Evolutionary conservation across 2,888 invertebrate species (phyloP).

Genomic region (Pediacus dermestoides): DNA sequence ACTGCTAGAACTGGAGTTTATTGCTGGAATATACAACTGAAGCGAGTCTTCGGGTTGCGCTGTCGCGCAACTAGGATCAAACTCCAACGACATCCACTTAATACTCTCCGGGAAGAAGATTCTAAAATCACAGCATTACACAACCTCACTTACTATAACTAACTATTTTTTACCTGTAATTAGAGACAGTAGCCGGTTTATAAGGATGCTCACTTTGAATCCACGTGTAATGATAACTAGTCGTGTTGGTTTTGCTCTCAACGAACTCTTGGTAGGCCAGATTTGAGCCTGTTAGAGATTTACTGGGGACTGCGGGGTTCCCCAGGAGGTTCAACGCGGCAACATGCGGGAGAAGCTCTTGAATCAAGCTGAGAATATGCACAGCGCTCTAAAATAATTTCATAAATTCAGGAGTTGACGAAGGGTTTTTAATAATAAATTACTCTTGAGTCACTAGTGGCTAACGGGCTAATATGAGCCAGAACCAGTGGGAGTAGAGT

Average conservation of each 20-base stretch:
- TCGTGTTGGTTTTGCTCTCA: constrained; percentile 54
- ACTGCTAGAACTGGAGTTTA: constrained; percentile 25
- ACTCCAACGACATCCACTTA: constrained; percentile 90
- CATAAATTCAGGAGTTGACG: too few species aligned
- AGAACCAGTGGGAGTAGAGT: constrained; percentile 79
- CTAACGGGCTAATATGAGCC: constrained; percentile 80
- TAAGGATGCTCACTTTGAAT: constrained; percentile 98
- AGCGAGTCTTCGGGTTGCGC: constrained; percentile 90
- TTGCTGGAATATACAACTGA: constrained; percentile 65
- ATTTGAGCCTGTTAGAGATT: constrained; percentile 33
- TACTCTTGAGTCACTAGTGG: constrained; percentile 78
- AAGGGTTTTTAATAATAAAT: constrained; percentile 26
- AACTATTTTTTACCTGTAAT: constrained; percentile 61
- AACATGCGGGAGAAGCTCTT: constrained; percentile 84
- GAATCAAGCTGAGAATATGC: constrained; percentile 79
- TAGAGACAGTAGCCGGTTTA: constrained; percentile 79
- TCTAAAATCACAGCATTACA: constrained; percentile 47
- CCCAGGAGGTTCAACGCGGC: constrained; percentile 75
- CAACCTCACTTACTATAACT: neutral
- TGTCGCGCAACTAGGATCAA: constrained; percentile 88
- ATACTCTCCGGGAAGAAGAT: constrained; percentile 86
- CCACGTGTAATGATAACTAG: constrained; percentile 84
- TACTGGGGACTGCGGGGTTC: constrained; percentile 32
- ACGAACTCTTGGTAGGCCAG: constrained; percentile 35
- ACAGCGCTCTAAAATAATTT: constrained; percentile 69